Evolutionary conservation across 2,113 vertebrate genomes (phyloP).

Genomic region (Ophiodon elongatus): DNA sequence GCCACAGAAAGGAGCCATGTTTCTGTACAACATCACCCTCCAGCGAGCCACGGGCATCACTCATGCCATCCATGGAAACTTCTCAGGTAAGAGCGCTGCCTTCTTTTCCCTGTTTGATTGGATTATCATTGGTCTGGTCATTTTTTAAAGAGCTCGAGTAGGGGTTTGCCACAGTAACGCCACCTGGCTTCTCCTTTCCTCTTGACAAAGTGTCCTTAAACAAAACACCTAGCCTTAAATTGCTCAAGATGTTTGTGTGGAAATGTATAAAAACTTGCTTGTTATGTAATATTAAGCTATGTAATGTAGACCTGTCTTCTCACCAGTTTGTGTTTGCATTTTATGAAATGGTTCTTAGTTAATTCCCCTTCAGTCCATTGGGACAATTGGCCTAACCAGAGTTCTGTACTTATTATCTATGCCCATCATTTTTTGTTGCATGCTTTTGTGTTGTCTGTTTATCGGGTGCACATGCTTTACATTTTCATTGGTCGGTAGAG

Average conservation of each 20-base stretch:
- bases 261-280: too few species aligned
- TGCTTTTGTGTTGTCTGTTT: not conserved
- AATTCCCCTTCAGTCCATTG: not conserved
- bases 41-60: slow-evolving; percentile 97
- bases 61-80: slow-evolving; percentile 98
- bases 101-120: too few species aligned
- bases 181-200: not conserved
- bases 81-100: slow-evolving; percentile 88
- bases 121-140: not conserved
- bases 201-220: too few species aligned
- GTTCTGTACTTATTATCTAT: not conserved
- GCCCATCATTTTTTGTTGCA: not conserved
- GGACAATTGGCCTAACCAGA: not conserved
- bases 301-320: too few species aligned
- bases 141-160: not conserved
- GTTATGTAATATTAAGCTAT: too few species aligned
- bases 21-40: slow-evolving; percentile 96
- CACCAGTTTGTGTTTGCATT: too few species aligned
- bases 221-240: not conserved
- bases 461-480: not conserved
- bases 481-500: not conserved
- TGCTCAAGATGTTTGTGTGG: too few species aligned
- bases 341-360: too few species aligned
- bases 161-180: not conserved
- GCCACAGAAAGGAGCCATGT: slow-evolving; percentile 86